Conservation (phyloP, 2,797 vertebrate genomes). For the Hephaestus fuliginosus region DNA sequence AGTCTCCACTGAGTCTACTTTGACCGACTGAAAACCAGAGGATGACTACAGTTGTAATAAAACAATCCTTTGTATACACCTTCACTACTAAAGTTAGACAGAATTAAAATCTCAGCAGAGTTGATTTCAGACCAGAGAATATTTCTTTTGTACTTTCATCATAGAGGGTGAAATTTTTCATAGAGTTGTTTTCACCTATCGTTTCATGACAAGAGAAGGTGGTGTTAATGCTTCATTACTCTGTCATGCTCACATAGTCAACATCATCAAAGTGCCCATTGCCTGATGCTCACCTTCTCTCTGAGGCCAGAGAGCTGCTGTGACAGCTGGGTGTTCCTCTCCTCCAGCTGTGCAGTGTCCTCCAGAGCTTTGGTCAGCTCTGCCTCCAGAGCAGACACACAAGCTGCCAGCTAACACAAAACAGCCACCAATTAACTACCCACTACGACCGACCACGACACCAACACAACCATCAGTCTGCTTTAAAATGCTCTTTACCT, state of each 20-base stretch:
- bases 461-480: background rate
- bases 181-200: background rate
- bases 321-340: conserved; percentile 88
- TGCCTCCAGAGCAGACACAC: conserved; percentile 88
- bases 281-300: conserved; percentile 82
- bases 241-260: background rate
- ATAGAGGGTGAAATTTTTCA: background rate
- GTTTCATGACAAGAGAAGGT: background rate
- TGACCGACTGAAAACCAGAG: conserved; percentile 71
- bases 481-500: conserved; percentile 39
- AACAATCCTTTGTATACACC: background rate
- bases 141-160: background rate
- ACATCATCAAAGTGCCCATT: background rate
- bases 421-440: conserved; percentile 72
- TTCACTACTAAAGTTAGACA: background rate
- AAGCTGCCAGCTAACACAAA: conserved; percentile 84
- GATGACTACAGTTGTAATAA: background rate
- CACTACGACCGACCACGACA: conserved; percentile 18
- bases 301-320: conserved; percentile 86
- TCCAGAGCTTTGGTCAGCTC: conserved; percentile 88
- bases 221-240: background rate
- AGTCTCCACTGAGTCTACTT: conserved; percentile 84
- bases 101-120: background rate
- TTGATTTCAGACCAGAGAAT: background rate
- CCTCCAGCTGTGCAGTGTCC: conserved; percentile 83